A percentile compares a stretch with the other conserved stretches of the same genome.
Evolutionary conservation across 2,113 vertebrate genomes (phyloP).

Genomic region (Rattus rattus): DNA sequence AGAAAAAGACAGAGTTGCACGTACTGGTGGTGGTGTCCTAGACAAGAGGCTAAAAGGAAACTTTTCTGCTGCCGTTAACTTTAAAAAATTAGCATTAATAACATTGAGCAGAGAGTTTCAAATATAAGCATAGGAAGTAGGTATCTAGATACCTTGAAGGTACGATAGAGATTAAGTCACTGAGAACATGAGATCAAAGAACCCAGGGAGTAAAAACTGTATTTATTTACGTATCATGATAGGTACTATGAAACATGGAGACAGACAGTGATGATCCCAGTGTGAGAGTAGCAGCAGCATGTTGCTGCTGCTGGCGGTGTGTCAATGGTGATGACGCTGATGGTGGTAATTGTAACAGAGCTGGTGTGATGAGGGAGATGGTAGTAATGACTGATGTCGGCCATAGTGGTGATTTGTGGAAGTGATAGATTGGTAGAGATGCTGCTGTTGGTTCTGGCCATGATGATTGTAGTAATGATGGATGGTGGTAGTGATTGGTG

Average conservation of each 20-base stretch:
- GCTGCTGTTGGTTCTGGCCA: neutral
- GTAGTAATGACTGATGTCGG: accelerated
- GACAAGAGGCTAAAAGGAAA: neutral
- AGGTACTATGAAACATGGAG: neutral
- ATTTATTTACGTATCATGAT: neutral
- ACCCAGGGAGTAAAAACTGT: neutral
- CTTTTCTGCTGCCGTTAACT: neutral
- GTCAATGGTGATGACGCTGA: accelerated
- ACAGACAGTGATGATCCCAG: neutral
- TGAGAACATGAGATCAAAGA: neutral
- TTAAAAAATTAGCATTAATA: neutral
- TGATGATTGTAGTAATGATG: too few relatives aligned
- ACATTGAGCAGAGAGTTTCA: neutral
- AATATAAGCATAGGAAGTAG: neutral
- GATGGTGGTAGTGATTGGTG: neutral
- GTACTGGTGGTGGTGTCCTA: neutral
- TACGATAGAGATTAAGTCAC: neutral
- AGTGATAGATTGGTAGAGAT: neutral
- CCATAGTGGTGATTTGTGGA: neutral
- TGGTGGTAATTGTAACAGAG: too few relatives aligned
- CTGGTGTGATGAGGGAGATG: neutral
- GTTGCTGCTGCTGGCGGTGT: neutral
- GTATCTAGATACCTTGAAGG: neutral
- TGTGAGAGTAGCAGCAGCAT: too few relatives aligned
- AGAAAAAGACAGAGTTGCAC: neutral